phyloP scores from a whole-genome alignment of 2,888 invertebrate species.

The Anarsia innoxiella region DNA sequence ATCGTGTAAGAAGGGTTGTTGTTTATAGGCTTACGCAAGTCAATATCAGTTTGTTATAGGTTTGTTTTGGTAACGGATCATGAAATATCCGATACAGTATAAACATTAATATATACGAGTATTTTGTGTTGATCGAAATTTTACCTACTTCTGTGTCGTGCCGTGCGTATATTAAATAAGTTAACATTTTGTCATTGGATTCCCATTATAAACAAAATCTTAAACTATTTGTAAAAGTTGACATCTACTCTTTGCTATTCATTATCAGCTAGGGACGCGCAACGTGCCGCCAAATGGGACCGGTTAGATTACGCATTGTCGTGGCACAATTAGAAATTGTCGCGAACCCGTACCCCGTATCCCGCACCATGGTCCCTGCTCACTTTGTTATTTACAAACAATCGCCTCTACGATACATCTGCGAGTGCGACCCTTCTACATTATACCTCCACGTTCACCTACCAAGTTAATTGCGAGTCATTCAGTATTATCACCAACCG shows the following conservation, averaged over 20 bases:
- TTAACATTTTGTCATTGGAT: too few species aligned
- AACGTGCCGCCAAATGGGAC: slow-evolving; percentile 62
- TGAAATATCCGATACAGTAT: too few species aligned
- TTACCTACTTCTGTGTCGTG: too few species aligned
- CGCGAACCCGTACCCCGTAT: too few species aligned
- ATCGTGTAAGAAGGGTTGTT: neutral
- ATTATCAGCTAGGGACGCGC: slow-evolving; percentile 34
- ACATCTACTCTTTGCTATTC: slow-evolving; percentile 7
- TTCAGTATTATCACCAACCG: slow-evolving; percentile 30
- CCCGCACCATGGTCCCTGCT: too few species aligned
- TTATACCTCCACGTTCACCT: too few species aligned
- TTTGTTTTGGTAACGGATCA: too few species aligned
- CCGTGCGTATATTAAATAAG: too few species aligned
- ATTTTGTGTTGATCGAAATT: too few species aligned
- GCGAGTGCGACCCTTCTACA: slow-evolving; percentile 48
- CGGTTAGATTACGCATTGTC: slow-evolving; percentile 73
- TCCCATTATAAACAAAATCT: too few species aligned
- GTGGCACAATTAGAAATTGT: slow-evolving; percentile 72
- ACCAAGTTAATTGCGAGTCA: slow-evolving; percentile 56
- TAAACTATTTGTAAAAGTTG: too few species aligned
- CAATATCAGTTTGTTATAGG: neutral
- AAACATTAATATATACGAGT: too few species aligned
- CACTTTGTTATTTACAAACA: slow-evolving; percentile 70
- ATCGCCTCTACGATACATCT: slow-evolving; percentile 57
- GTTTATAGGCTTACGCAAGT: neutral